Percentiles rank a stretch among this genome's conserved stretches.
Evolutionary conservation across 2,888 invertebrate genomes (phyloP).

Genomic region (Diarsia rubi): DNA sequence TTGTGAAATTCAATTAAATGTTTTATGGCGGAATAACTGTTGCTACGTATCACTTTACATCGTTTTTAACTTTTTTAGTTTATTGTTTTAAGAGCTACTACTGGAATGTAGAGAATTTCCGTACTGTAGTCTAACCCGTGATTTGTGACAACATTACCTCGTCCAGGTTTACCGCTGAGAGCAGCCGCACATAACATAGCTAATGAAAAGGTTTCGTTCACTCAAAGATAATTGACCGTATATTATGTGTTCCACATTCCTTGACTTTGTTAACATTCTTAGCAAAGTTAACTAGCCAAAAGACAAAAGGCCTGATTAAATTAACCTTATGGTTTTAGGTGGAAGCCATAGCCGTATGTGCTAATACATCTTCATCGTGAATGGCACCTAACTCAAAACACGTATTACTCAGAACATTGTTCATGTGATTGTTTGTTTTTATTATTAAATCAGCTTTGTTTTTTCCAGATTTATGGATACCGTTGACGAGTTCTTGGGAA

Average conservation of each 20-base stretch:
- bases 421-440: constrained; percentile 50
- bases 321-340: background rate
- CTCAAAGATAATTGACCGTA: constrained; percentile 2
- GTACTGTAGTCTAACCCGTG: constrained; percentile 56
- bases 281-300: background rate
- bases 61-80: constrained; percentile 78
- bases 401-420: constrained; percentile 38
- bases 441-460: constrained; percentile 74
- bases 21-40: constrained; percentile 84
- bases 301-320: no score
- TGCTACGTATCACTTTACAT: constrained; percentile 85
- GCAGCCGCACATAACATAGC: constrained; percentile 7
- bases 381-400: constrained; percentile 31
- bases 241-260: background rate
- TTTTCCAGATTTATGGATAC: constrained; percentile 86
- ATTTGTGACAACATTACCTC: constrained; percentile 32
- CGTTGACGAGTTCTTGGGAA: constrained; percentile 84
- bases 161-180: constrained; percentile 1
- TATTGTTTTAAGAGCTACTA: constrained; percentile 75
- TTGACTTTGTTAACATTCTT: background rate
- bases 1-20: constrained; percentile 89
- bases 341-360: background rate
- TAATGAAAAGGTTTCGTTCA: constrained; percentile 12
- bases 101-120: constrained; percentile 75
- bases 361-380: constrained; percentile 8